Evolutionary conservation across 2,888 invertebrate genomes (phyloP).

Genomic region (Dicycla oo): DNA sequence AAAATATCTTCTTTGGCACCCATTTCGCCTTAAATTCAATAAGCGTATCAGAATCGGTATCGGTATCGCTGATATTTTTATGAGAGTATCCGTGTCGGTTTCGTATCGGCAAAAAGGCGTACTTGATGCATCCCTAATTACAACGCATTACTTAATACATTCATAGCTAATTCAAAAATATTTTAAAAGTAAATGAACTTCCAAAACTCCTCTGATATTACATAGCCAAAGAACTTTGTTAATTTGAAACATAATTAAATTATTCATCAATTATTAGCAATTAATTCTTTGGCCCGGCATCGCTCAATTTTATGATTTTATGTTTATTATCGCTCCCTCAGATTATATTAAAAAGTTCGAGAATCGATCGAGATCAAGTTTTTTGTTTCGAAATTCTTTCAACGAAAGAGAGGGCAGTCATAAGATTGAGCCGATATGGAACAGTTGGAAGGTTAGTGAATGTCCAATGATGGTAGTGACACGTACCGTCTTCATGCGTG

Average conservation of each 20-base stretch:
- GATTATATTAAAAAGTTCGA: slow-evolving; percentile 58
- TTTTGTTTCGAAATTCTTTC: slow-evolving; percentile 45
- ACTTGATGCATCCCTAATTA: too few species aligned
- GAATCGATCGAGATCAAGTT: slow-evolving; percentile 39
- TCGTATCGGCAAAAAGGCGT: too few species aligned
- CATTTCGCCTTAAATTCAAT: too few species aligned
- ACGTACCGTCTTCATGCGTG: slow-evolving; percentile 99
- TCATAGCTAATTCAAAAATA: slow-evolving; percentile 54
- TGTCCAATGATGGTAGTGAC: slow-evolving; percentile 69
- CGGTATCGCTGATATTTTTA: too few species aligned
- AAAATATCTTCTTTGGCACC: too few species aligned
- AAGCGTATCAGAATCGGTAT: too few species aligned
- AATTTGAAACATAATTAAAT: slow-evolving; percentile 72
- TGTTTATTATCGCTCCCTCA: slow-evolving; percentile 58
- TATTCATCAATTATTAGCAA: slow-evolving; percentile 72
- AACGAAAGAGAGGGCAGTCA: slow-evolving; percentile 53
- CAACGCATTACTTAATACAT: slow-evolving; percentile 26
- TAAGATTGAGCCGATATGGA: slow-evolving; percentile 71
- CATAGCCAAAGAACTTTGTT: slow-evolving; percentile 77
- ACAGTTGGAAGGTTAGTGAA: slow-evolving; percentile 40
- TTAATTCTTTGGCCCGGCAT: slow-evolving; percentile 73
- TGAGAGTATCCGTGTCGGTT: too few species aligned
- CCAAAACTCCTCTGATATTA: slow-evolving; percentile 77
- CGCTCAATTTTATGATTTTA: slow-evolving; percentile 79
- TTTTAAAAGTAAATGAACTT: slow-evolving; percentile 62